Evolutionary conservation across 2,888 invertebrate species (phyloP).

Genomic region (Platynereis dumerilii): DNA sequence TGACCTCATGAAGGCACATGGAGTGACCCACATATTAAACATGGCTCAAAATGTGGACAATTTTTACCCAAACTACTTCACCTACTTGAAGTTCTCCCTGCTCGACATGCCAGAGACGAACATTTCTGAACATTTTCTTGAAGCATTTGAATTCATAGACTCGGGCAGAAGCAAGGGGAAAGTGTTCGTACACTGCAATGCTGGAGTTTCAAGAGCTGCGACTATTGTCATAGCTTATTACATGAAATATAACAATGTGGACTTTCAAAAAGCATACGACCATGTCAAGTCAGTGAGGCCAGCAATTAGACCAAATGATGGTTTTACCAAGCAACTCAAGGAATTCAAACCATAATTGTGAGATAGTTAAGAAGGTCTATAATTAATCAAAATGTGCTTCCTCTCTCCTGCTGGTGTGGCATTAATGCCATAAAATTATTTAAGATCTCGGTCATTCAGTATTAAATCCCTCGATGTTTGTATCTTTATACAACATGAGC

Average conservation of each 20-base stretch:
- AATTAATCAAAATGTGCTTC: not conserved
- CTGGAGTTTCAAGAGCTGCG: slow-evolving; percentile 86
- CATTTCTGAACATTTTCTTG: slow-evolving; percentile 50
- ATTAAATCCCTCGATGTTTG: too few species aligned
- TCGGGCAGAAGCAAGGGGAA: slow-evolving; percentile 66
- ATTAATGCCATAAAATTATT: too few species aligned
- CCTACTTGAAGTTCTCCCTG: slow-evolving; percentile 72
- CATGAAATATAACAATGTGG: slow-evolving; percentile 68
- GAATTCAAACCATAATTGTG: slow-evolving; percentile 42
- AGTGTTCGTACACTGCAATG: slow-evolving; percentile 88
- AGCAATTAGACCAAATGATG: slow-evolving; percentile 79
- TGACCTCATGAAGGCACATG: slow-evolving; percentile 68
- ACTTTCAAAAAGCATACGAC: slow-evolving; percentile 72
- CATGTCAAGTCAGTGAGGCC: slow-evolving; percentile 74
- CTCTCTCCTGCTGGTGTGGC: too few species aligned
- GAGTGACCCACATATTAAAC: slow-evolving; percentile 79
- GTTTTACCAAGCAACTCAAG: slow-evolving; percentile 77
- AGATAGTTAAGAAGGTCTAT: not conserved
- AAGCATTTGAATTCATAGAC: slow-evolving; percentile 73
- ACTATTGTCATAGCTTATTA: slow-evolving; percentile 82
- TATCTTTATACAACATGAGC: too few species aligned
- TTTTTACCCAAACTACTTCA: slow-evolving; percentile 60
- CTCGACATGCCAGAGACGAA: slow-evolving; percentile 60
- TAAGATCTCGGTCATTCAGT: too few species aligned
- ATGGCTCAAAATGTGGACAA: slow-evolving; percentile 67